Percentiles rank a stretch among this genome's conserved stretches.
phyloP scores from a whole-genome alignment of 2,888 invertebrate species.

The Trichacis sp. region DNA sequence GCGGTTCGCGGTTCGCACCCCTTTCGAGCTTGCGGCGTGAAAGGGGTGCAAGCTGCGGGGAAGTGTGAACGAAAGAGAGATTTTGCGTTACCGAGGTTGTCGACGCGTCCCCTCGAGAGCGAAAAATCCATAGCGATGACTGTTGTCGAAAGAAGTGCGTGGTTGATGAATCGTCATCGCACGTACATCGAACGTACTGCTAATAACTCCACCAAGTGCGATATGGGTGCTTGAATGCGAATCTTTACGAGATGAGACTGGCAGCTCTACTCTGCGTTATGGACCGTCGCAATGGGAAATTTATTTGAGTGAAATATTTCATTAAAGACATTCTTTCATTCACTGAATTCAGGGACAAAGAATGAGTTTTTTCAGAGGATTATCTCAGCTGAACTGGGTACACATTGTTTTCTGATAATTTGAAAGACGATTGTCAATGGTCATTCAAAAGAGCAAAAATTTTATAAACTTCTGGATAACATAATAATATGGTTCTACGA shows the following conservation, averaged over 20 bases:
- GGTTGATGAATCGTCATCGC: slow-evolving; percentile 5
- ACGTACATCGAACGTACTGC: neutral
- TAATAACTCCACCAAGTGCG: neutral
- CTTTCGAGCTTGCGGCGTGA: slow-evolving; percentile 53
- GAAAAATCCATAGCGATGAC: slow-evolving; percentile 5
- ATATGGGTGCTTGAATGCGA: neutral
- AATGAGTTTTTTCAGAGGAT: too few species aligned
- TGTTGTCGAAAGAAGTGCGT: neutral
- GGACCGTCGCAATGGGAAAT: too few species aligned
- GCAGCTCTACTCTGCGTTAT: too few species aligned
- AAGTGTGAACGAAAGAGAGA: slow-evolving; percentile 9
- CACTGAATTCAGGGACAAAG: too few species aligned
- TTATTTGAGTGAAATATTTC: too few species aligned
- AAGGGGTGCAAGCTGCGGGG: slow-evolving; percentile 48
- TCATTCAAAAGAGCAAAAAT: too few species aligned
- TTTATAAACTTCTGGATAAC: too few species aligned
- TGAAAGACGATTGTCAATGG: too few species aligned
- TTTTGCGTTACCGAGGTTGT: slow-evolving; percentile 5
- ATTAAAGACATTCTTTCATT: neutral
- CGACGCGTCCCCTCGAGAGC: slow-evolving; percentile 3
- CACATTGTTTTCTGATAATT: too few species aligned
- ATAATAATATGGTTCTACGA: too few species aligned
- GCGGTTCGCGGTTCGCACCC: slow-evolving; percentile 60
- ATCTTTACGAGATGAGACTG: neutral
- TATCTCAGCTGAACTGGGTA: too few species aligned